Evolutionary conservation across 2,113 vertebrate species (phyloP).

Genomic region (Nothobranchius kuhntae): DNA sequence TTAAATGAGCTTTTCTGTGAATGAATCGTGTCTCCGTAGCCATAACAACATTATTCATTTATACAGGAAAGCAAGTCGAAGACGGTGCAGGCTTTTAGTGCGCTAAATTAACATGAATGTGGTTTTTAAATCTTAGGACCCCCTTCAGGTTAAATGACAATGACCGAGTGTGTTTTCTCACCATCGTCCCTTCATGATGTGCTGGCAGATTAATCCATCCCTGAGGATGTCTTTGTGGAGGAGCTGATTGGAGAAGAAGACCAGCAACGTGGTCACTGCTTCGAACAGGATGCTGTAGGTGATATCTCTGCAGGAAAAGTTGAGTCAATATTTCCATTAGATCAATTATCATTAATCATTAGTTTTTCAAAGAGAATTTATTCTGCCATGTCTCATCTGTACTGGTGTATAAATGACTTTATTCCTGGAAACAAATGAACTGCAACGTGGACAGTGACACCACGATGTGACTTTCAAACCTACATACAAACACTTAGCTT

Average conservation of each 20-base stretch:
- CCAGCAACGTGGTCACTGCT: slow-evolving; percentile 90
- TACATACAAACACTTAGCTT: too few relatives aligned
- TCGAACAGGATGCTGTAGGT: slow-evolving; percentile 96
- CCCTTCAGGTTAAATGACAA: background rate
- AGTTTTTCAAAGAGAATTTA: background rate
- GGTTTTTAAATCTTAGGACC: too few relatives aligned
- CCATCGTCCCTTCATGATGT: slow-evolving; percentile 92
- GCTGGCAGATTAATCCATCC: slow-evolving; percentile 87
- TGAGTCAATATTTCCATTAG: background rate
- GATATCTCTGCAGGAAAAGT: slow-evolving; percentile 83
- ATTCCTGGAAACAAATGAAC: background rate
- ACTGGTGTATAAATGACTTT: background rate
- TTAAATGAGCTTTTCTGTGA: too few relatives aligned
- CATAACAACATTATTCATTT: too few relatives aligned
- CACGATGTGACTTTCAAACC: too few relatives aligned
- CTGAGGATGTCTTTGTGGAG: slow-evolving; percentile 93
- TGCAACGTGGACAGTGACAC: background rate
- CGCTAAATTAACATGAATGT: too few relatives aligned
- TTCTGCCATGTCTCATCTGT: background rate
- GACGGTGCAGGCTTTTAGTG: too few relatives aligned
- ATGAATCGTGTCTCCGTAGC: too few relatives aligned
- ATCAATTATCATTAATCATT: background rate
- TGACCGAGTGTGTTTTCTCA: slow-evolving; percentile 67
- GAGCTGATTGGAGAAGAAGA: slow-evolving; percentile 95
- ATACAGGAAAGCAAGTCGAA: too few relatives aligned